Base-by-base conservation (phyloP, 2,797 vertebrate species). In the Crenichthys baileyi region DNA sequence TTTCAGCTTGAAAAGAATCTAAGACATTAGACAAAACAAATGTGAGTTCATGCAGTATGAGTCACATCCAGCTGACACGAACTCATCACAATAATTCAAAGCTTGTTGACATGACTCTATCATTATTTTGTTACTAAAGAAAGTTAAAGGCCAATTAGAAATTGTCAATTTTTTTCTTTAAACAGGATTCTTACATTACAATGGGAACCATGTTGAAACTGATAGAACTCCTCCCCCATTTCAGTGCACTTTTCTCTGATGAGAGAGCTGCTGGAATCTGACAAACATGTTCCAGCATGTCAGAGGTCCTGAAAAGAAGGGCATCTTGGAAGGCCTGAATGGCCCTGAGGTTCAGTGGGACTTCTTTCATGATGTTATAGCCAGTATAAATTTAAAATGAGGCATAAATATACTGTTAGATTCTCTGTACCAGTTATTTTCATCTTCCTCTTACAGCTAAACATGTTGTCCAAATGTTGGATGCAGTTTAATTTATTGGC, bases 251-350 rank as follows among this genome's bases (percentile, higher is more conserved):
- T 55, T 53, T 67, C 5, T 56, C 20, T 39, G 20, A 31, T 73
- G 2, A 51, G 41, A 22, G 44, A 24, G 81, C 79, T 72, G 53
- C 63, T 61, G 89, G 94, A 79, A 95, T 95, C 93, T 89, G 31
- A 75, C 78, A 0, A 79, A 91, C 95, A 77, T 92, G 95, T 92
- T 88, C 78, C 71, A 80, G 82, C 95, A 86, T 5, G 95, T 50
- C 31, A 1, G 24, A 51, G 53, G 63, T 72, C 74, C 70, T 65
- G 24, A 22, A 70, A 46, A 39, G 46, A 9, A 41, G 68, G 4
- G 1, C 5, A 0, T 60, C 71, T 70, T 72, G 18, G 16, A 44
- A 20, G 16, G 6, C 77, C 81, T 83, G 6, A 88, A 80, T 82
- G 70, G 75, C 79, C 78, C 78, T 0, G 53, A 55, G 68, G 7